Evolutionary conservation across 2,113 vertebrate genomes (phyloP).

Genomic region (Psammodynastes pulverulentus): DNA sequence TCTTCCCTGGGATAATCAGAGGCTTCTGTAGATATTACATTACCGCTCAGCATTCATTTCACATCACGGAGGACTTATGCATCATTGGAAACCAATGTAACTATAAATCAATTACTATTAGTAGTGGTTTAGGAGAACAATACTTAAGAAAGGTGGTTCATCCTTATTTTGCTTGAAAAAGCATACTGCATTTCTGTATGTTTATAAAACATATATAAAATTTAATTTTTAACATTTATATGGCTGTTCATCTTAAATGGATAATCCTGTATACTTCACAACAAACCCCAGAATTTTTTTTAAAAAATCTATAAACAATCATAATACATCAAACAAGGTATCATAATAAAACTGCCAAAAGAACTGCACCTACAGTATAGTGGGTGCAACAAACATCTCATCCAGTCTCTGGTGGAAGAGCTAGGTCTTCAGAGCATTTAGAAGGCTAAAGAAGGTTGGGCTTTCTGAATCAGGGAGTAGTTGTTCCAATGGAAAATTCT

Average conservation of each 20-base stretch:
- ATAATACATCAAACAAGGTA: not conserved
- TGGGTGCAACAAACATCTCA: not conserved
- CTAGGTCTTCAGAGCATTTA: not conserved
- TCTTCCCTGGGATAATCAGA: not conserved
- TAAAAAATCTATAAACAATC: not conserved
- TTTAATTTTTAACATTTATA: not conserved
- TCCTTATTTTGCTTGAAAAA: not conserved
- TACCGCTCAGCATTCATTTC: not conserved
- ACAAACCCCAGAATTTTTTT: not conserved
- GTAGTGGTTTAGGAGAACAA: not conserved
- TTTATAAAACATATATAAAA: not conserved
- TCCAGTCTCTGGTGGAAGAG: not conserved
- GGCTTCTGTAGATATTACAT: not conserved
- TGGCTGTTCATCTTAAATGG: not conserved
- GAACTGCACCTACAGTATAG: not conserved
- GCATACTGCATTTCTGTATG: not conserved
- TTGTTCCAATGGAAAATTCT: not conserved
- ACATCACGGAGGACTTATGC: not conserved
- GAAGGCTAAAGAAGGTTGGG: not conserved
- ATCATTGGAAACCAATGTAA: not conserved
- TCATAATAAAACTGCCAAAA: not conserved
- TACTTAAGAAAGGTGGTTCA: not conserved
- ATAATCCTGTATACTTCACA: not conserved
- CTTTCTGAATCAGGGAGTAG: not conserved
- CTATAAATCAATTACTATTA: not conserved